Percentiles rank a stretch among this genome's conserved stretches.
Evolutionary conservation across 2,888 invertebrate genomes (phyloP).

Genomic region (Lamproptera curius): DNA sequence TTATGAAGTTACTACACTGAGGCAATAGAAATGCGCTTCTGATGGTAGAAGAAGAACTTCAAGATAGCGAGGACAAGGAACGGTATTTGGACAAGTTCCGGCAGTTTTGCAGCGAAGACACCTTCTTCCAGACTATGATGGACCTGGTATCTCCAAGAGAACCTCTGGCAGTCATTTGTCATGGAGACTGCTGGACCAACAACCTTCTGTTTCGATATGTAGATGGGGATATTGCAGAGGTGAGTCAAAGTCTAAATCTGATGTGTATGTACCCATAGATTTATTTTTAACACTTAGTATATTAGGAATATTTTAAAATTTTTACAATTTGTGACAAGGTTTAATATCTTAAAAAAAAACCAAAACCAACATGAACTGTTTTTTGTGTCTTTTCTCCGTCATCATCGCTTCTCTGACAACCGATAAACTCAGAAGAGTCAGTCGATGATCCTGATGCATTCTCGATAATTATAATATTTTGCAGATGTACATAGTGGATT

Average conservation of each 20-base stretch:
- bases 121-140: constrained; percentile 83
- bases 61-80: constrained; percentile 56
- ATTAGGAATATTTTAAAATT: too few relatives aligned
- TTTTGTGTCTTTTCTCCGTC: too few relatives aligned
- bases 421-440: too few relatives aligned
- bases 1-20: constrained; percentile 83
- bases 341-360: too few relatives aligned
- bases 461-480: constrained; percentile 16
- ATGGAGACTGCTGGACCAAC: constrained; percentile 88
- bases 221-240: constrained; percentile 74
- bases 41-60: constrained; percentile 77
- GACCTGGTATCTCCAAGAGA: constrained; percentile 79
- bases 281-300: too few relatives aligned
- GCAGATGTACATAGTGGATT: constrained; percentile 84
- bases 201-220: constrained; percentile 82
- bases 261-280: too few relatives aligned
- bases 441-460: too few relatives aligned
- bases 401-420: too few relatives aligned
- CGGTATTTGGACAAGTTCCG: constrained; percentile 79
- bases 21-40: constrained; percentile 81
- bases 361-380: too few relatives aligned
- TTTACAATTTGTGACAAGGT: too few relatives aligned
- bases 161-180: constrained; percentile 83
- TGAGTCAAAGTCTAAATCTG: too few relatives aligned
- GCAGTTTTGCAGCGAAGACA: constrained; percentile 79